These are phyloP conservation scores for Ceyx melanurus DNA, from an alignment of 2,113 vertebrate species.

Conservation along the genomic window DNA sequence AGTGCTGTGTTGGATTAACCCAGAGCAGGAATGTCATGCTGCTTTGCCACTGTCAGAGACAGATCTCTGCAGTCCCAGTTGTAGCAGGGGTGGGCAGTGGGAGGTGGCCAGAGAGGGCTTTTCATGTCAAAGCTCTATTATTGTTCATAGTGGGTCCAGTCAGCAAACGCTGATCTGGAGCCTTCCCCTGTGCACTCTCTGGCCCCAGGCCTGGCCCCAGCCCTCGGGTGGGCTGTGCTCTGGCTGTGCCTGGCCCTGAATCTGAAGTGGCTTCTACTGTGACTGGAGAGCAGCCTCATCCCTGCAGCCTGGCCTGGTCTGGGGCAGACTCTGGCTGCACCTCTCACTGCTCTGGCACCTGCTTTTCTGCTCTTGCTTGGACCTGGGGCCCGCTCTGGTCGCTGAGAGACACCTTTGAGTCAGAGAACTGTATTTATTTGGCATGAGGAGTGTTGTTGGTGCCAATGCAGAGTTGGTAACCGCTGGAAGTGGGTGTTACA, in stretches of 20 bases:
- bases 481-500: no score
- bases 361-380: no score
- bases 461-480: no score
- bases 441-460: no score
- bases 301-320: neutral
- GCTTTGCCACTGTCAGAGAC: neutral
- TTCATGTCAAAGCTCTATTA: fast-evolving
- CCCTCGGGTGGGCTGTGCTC: neutral
- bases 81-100: fast-evolving
- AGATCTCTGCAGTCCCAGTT: neutral
- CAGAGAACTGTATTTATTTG: no score
- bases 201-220: neutral
- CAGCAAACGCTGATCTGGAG: neutral
- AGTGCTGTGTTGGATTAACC: neutral
- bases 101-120: neutral
- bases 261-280: neutral
- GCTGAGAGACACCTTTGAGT: no score
- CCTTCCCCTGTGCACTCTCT: neutral
- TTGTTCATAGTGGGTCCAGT: neutral
- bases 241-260: neutral
- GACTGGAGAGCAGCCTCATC: neutral
- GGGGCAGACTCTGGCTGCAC: neutral
- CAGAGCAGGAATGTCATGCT: no score
- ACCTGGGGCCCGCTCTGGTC: no score
- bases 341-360: neutral